These are phyloP conservation scores for Geophilus truncorum DNA, from an alignment of 2,888 invertebrate species.

Conservation along the genomic window DNA sequence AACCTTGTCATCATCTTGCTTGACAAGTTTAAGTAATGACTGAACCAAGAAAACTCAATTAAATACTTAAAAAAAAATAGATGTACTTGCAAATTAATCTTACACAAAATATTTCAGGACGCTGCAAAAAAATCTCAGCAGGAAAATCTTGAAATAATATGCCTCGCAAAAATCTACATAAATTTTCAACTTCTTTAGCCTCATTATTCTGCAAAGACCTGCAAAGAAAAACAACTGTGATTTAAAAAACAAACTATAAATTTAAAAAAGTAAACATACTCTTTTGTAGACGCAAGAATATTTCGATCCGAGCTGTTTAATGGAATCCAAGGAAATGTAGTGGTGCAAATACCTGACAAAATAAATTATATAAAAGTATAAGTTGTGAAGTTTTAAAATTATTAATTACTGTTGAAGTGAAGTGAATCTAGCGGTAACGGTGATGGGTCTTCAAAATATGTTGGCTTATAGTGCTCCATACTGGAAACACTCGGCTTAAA, in stretches of 20 bases:
- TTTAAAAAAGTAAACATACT: not conserved
- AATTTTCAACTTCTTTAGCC: not conserved
- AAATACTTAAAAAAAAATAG: too few species aligned
- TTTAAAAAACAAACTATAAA: not conserved
- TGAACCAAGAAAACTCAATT: too few species aligned
- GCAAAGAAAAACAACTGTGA: not conserved
- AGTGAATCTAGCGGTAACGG: not conserved
- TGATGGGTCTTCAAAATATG: not conserved
- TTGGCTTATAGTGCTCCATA: not conserved
- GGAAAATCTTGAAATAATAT: conserved; percentile 29
- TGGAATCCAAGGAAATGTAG: conserved; percentile 19
- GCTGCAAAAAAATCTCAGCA: conserved; percentile 19
- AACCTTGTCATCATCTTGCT: not conserved
- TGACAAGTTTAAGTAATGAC: not conserved
- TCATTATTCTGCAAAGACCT: not conserved
- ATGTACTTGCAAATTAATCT: too few species aligned
- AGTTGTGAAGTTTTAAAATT: not conserved
- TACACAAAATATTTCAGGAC: not conserved
- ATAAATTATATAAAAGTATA: not conserved
- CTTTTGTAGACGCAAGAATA: not conserved
- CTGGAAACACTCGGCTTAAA: not conserved
- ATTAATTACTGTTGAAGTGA: not conserved
- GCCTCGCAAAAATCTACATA: not conserved
- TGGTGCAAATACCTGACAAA: not conserved
- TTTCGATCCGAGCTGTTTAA: not conserved